These are phyloP conservation scores for Eclectus roratus DNA, from an alignment of 2,113 vertebrate genomes.

Conservation along the genomic window DNA sequence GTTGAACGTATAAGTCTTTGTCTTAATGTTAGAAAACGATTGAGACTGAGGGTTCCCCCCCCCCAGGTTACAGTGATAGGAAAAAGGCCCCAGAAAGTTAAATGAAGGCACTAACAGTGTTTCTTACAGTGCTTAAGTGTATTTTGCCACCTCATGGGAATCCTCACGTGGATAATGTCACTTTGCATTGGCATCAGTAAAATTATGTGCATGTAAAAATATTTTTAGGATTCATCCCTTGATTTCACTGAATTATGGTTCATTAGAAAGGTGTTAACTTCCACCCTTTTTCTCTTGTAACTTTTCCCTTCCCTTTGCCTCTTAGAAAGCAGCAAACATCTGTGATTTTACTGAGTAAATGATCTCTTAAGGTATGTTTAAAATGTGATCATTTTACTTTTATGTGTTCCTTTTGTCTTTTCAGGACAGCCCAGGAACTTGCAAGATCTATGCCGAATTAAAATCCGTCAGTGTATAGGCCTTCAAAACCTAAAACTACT, in stretches of 20 bases:
- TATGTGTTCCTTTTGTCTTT: conserved; percentile 60
- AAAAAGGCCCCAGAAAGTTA: not conserved
- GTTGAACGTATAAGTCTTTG: not conserved
- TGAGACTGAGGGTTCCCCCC: not conserved
- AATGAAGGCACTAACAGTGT: not conserved
- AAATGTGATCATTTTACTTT: conserved; percentile 3
- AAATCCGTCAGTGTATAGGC: conserved; percentile 96
- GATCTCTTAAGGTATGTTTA: not conserved
- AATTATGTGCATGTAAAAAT: not conserved
- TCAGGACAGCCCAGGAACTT: conserved; percentile 93
- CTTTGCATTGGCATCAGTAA: not conserved
- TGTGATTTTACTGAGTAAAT: not conserved
- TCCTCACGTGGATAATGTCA: not conserved
- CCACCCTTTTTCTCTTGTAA: not conserved
- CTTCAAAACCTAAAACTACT: conserved; percentile 94
- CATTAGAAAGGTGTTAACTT: not conserved
- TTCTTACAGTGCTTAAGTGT: not conserved
- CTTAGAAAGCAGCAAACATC: not conserved
- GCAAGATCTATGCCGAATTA: conserved; percentile 97
- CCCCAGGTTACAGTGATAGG: not conserved
- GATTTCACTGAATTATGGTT: not conserved
- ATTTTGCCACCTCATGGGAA: not conserved
- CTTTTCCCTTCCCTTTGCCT: not conserved
- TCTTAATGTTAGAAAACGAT: not conserved
- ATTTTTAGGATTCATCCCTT: not conserved